Base-by-base conservation (phyloP, 1,140 invertebrate species). In the Drosophila santomea region DNA sequence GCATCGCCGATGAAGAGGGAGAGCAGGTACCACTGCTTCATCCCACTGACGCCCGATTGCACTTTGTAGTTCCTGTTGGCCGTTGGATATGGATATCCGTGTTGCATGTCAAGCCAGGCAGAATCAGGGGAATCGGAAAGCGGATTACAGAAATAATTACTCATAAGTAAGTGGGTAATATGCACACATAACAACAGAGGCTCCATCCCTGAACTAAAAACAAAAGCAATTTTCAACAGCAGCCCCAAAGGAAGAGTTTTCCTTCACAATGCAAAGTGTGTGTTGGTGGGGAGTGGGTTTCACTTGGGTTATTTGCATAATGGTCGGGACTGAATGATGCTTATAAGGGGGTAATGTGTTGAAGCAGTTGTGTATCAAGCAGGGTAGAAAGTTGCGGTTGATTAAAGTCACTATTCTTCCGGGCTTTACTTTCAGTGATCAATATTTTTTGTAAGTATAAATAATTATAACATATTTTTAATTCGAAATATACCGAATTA, bases 1-100 rank as follows among this genome's bases (percentile, higher is more conserved):
- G 96, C 96, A 91, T 97, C 96, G 48, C 96, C 96, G 25, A 97
- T 92, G 92, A 97, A 97, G 23, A 97, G 95, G 82, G 96, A 97
- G 54, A 97, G 94, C 36, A 97, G 93, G 85, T 96, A 97, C 92
- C 96, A 95, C 89, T 97, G 95, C 91, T 96, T 97, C 88, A 95
- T 95, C 55, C 94, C 94, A 45, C 69, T 75, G 41, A 58, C 63
- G 73, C 95, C 94, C 23, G 95, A 94, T 43, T 96, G 95, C 38
- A 94, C 93, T 91, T 96, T 96, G 93, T 97, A 97, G 81, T 96
- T 95, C 68, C 96, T 97, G 83, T 94, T 45, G 54, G 52, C 48
- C 52, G 41, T 48, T 15, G 60, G 32, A 39, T 23, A 41, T 15
- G 60, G 32, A 39, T 23, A 41, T 36, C 32, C 32, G 36, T n/a